A percentile compares a stretch with the other conserved stretches of the same genome.
phyloP scores from a whole-genome alignment of 2,113 vertebrate genomes.

The Embiotoca jacksoni region DNA sequence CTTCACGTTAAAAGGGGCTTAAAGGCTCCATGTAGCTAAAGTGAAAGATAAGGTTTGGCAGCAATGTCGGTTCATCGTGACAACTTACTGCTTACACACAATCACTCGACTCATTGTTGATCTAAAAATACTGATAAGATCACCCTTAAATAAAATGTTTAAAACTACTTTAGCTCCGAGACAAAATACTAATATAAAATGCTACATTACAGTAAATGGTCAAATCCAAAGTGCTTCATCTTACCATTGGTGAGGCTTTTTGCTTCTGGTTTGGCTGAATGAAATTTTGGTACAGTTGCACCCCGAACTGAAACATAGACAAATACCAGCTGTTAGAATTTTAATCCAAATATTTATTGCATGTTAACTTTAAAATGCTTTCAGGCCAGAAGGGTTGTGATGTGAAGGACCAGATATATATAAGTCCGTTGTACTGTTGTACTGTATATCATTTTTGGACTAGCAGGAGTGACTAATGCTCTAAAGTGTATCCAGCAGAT shows the following conservation, averaged over 20 bases:
- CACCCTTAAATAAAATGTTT: neutral
- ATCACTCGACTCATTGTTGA: too few relatives aligned
- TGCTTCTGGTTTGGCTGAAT: slow-evolving; percentile 93
- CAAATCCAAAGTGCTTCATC: slow-evolving; percentile 40
- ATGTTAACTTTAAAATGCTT: slow-evolving; percentile 1
- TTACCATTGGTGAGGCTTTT: slow-evolving; percentile 93
- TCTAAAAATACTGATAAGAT: too few relatives aligned
- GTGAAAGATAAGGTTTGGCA: too few relatives aligned
- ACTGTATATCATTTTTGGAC: slow-evolving; percentile 47
- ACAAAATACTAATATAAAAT: neutral
- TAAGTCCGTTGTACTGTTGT: neutral
- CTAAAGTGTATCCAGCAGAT: slow-evolving; percentile 49
- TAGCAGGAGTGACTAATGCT: slow-evolving; percentile 38
- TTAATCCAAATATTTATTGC: slow-evolving; percentile 14
- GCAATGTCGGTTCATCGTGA: too few relatives aligned
- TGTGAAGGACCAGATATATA: slow-evolving; percentile 15
- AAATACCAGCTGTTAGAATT: slow-evolving; percentile 1
- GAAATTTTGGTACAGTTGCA: slow-evolving; percentile 97
- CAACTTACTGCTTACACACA: too few relatives aligned
- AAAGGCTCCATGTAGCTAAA: too few relatives aligned
- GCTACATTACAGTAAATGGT: neutral
- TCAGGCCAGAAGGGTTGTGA: neutral
- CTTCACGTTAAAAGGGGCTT: too few relatives aligned
- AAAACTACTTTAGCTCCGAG: neutral
- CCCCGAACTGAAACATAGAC: slow-evolving; percentile 89